Conservation (phyloP, 2,797 vertebrate genomes). For the Carapus acus region DNA sequence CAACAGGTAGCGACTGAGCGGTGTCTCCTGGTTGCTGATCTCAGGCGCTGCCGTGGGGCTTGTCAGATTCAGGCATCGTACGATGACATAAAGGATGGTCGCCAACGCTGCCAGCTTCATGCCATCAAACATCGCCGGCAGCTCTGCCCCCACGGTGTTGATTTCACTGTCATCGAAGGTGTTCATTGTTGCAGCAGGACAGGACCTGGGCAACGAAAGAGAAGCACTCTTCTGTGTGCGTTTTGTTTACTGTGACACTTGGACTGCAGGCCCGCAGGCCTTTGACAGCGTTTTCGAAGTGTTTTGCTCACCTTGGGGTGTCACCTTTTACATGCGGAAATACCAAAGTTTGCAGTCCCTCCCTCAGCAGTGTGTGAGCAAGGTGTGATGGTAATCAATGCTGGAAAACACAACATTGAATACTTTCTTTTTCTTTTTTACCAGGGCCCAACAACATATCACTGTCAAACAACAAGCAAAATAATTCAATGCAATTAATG, state of each 20-base stretch:
- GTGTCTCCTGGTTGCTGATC: slow-evolving; percentile 80
- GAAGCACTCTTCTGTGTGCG: slow-evolving; percentile 1
- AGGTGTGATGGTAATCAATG: slow-evolving; percentile 6
- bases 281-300: background rate
- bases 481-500: too few species aligned
- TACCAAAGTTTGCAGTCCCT: slow-evolving; percentile 1
- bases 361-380: background rate
- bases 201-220: slow-evolving; percentile 13
- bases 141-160: slow-evolving; percentile 63
- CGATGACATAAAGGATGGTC: slow-evolving; percentile 85
- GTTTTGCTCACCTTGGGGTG: slow-evolving; percentile 38
- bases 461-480: background rate
- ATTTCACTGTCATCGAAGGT: slow-evolving; percentile 35
- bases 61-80: slow-evolving; percentile 90
- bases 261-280: background rate
- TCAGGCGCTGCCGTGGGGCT: slow-evolving; percentile 83
- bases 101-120: slow-evolving; percentile 89
- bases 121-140: slow-evolving; percentile 90
- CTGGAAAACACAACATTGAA: slow-evolving; percentile 33
- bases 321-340: background rate
- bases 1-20: slow-evolving; percentile 82
- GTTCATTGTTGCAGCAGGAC: slow-evolving; percentile 44
- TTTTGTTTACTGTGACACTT: background rate
- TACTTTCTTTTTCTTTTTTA: too few species aligned
- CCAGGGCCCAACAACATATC: background rate